Evolutionary conservation across 2,797 vertebrate genomes (phyloP).

Genomic region (Sebastes wilsoni): DNA sequence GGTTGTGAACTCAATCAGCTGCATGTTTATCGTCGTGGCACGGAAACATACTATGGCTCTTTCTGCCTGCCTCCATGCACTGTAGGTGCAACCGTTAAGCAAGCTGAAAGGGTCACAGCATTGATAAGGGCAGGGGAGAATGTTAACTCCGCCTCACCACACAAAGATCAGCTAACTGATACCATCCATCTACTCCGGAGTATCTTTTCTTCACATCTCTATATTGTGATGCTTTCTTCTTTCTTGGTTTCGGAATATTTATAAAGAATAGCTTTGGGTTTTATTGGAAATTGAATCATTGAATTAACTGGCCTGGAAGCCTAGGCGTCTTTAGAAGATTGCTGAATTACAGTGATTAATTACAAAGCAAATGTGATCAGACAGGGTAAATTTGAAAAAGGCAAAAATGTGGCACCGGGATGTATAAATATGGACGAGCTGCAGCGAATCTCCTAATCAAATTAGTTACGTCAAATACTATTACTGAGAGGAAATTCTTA

Average conservation of each 20-base stretch:
- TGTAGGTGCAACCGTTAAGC: constrained; percentile 64
- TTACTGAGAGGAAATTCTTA: constrained; percentile 77
- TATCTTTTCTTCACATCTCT: neutral
- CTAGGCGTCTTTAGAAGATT: constrained; percentile 43
- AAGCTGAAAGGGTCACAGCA: constrained; percentile 54
- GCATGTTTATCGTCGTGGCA: constrained; percentile 71
- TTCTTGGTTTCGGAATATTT: neutral
- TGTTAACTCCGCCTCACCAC: constrained; percentile 23
- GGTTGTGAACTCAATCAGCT: constrained; percentile 82
- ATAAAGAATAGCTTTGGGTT: neutral
- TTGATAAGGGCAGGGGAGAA: constrained; percentile 40
- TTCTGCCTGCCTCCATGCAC: constrained; percentile 35
- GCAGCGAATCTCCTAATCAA: constrained; percentile 55
- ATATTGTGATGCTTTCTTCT: neutral
- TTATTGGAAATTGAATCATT: constrained; percentile 49
- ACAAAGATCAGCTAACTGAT: constrained; percentile 43
- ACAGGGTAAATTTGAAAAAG: constrained; percentile 62
- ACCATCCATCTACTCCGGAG: constrained; percentile 3
- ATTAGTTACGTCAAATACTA: constrained; percentile 62
- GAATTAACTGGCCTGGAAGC: constrained; percentile 51
- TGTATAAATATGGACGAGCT: constrained; percentile 59
- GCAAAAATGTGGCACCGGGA: constrained; percentile 28
- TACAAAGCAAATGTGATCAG: constrained; percentile 74
- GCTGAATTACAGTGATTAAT: constrained; percentile 74
- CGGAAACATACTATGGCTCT: constrained; percentile 49